Percentiles rank a stretch among this genome's conserved stretches.
Conservation (phyloP, 2,797 vertebrate species). For the Gymnoscopelus braueri region DNA sequence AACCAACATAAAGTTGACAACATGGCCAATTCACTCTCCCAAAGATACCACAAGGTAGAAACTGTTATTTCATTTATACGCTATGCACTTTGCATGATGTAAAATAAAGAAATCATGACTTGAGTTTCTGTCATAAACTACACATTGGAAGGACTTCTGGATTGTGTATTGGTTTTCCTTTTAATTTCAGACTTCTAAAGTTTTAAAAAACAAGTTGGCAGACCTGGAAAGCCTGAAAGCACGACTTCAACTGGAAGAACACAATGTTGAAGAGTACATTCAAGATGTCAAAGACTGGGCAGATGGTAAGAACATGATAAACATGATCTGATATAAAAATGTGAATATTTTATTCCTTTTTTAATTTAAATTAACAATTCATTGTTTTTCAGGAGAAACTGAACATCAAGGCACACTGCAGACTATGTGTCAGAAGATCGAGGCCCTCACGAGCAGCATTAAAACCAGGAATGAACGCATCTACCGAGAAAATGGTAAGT, state of each 20-base stretch:
- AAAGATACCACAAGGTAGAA: not conserved
- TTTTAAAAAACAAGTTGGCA: constrained; percentile 1
- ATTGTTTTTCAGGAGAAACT: not conserved
- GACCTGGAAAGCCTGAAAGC: constrained; percentile 1
- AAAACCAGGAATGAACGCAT: not conserved
- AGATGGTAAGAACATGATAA: constrained; percentile 3
- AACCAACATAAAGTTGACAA: not conserved
- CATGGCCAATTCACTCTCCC: not conserved
- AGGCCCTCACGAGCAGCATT: not conserved
- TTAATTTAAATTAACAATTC: not conserved
- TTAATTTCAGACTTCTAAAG: constrained; percentile 3
- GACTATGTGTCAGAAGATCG: not conserved
- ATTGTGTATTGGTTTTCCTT: not conserved
- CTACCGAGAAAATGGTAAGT: not conserved
- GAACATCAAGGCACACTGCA: not conserved
- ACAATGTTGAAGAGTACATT: not conserved
- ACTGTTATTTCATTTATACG: not conserved
- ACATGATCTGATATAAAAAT: not conserved
- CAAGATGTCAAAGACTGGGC: constrained; percentile 4
- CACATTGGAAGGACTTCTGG: not conserved
- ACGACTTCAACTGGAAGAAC: not conserved
- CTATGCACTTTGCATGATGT: not conserved
- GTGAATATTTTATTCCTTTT: not conserved
- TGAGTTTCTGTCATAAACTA: constrained; percentile 1
- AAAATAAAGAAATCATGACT: not conserved